Base-by-base conservation (phyloP, 2,888 invertebrate genomes). In the Tromatobia lineatoria region DNA sequence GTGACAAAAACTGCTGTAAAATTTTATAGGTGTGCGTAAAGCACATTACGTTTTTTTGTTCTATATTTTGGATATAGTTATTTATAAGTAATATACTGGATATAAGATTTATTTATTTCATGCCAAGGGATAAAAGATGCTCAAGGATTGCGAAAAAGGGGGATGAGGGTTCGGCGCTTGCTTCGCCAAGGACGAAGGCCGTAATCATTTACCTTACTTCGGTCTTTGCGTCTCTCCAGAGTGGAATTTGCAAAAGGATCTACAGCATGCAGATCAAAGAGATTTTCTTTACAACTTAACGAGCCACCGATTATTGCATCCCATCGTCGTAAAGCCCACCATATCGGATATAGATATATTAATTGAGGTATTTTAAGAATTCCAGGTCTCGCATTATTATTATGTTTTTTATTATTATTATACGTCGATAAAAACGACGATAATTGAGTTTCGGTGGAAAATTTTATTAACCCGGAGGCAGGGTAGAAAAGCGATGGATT, bases 221-320 rank as follows among this genome's bases (percentile, higher is more conserved):
- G 11, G 20, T 57, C 20, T 50, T 15, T 61, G n/a, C 25, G 20
- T 45, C 38, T 54, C 42, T 23, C 8, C 29, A 13, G 34, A 13
- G 54, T 38, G 45, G 64, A 64, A 52, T 67, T 74, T 34, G 29
- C 18, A 25, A 66, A 76, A 74, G 74, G 61, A 4, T 34, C 47
- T n/a, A 47, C 38, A 38, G 52, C 34, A 38, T 15, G n/a, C 64
- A 52, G 78, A 79, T 79, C 78, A 79, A 79, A 79, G 71, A 29
- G 45, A 71, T 64, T 71, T 47, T 18, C 52, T 10, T 7, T 13
- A 20, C 64, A 54, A 54, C 71, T 73, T 79, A 66, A 79, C 79
- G 61, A 79, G 54, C 79, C 45, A 73, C 71, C 66, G 79, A 79
- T 73, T 73, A 79, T 79, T 79, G 71, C 57, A 54, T 73, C 57